These are phyloP conservation scores for Diabrotica virgifera DNA, from an alignment of 1,140 invertebrate species.

Conservation along the genomic window DNA sequence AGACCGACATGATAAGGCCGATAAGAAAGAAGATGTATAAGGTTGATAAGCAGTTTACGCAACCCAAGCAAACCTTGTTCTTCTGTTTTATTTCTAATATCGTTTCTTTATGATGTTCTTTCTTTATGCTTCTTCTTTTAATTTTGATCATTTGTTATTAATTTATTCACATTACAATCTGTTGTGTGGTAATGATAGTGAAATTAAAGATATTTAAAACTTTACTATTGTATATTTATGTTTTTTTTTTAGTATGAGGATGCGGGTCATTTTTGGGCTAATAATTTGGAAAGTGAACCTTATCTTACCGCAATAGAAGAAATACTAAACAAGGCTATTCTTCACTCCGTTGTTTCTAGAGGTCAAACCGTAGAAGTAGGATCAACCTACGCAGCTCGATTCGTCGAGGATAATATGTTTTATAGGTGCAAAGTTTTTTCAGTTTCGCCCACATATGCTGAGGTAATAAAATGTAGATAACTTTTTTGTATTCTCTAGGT, in stretches of 20 bases:
- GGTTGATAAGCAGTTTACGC: too few relatives aligned
- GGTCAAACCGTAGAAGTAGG: constrained; percentile 20
- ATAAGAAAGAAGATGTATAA: too few relatives aligned
- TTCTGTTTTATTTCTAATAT: too few relatives aligned
- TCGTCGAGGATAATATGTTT: constrained; percentile 40
- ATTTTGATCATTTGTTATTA: too few relatives aligned
- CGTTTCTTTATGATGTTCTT: too few relatives aligned
- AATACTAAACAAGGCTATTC: constrained; percentile 28
- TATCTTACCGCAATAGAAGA: constrained; percentile 38
- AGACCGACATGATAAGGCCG: too few relatives aligned
- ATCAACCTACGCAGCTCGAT: constrained; percentile 47
- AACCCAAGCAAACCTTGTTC: too few relatives aligned
- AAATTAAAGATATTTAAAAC: background rate
- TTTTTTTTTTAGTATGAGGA: constrained; percentile 49
- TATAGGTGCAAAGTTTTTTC: constrained; percentile 47
- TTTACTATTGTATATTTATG: background rate
- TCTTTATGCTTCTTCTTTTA: too few relatives aligned
- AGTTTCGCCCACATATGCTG: constrained; percentile 18
- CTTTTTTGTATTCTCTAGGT: too few relatives aligned
- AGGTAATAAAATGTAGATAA: constrained; percentile 14
- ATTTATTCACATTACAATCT: too few relatives aligned
- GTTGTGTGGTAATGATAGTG: too few relatives aligned
- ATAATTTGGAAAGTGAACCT: constrained; percentile 43
- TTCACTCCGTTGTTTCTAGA: constrained; percentile 22
- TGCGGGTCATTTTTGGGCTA: constrained; percentile 63